phyloP scores from a whole-genome alignment of 2,113 vertebrate genomes.

The Aviceda subcristata region DNA sequence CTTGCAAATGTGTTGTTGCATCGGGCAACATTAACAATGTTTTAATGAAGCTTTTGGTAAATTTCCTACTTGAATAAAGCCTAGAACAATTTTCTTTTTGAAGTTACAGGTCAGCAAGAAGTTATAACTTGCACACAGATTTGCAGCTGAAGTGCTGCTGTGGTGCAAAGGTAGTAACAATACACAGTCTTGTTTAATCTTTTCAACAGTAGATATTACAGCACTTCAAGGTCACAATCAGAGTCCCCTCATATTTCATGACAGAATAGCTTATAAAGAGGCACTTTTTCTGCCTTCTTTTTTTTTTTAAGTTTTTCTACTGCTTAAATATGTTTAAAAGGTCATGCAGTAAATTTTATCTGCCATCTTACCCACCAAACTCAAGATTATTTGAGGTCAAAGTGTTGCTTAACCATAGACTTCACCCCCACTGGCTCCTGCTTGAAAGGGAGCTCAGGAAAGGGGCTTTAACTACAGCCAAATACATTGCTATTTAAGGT shows the following conservation, averaged over 20 bases:
- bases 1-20: neutral
- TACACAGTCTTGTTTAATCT: neutral
- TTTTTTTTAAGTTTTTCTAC: neutral
- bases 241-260: neutral
- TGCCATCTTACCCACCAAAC: neutral
- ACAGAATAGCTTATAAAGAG: neutral
- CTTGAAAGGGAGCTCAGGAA: neutral
- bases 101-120: neutral
- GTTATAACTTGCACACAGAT: neutral
- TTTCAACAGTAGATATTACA: neutral
- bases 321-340: neutral
- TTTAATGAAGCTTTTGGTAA: neutral
- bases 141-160: neutral
- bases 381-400: neutral
- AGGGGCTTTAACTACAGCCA: neutral
- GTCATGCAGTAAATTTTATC: neutral
- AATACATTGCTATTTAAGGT: neutral
- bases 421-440: neutral
- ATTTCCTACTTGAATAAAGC: neutral
- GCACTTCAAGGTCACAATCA: neutral
- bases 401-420: neutral
- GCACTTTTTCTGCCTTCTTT: neutral
- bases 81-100: neutral
- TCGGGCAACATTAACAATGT: neutral
- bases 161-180: neutral